Conservation (phyloP, 2,797 vertebrate species). For the Coreius guichenoti region DNA sequence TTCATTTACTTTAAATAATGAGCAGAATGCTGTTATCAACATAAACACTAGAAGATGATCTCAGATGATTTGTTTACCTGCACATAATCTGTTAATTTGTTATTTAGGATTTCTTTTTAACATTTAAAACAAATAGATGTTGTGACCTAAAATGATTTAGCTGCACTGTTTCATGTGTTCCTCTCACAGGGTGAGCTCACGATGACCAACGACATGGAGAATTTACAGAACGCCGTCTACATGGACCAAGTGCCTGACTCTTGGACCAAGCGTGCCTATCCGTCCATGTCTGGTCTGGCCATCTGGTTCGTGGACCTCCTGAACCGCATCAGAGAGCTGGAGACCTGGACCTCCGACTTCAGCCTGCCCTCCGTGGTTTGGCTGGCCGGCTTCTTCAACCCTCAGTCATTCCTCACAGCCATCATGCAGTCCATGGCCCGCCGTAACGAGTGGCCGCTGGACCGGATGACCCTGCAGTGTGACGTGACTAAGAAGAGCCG, state of each 20-base stretch:
- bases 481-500: constrained; percentile 91
- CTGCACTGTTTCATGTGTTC: too few species aligned
- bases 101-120: not conserved
- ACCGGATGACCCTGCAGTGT: constrained; percentile 91
- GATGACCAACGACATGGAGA: constrained; percentile 94
- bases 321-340: constrained; percentile 88
- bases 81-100: not conserved
- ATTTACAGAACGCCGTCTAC: constrained; percentile 86
- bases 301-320: constrained; percentile 91
- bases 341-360: constrained; percentile 85
- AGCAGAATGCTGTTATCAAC: not conserved
- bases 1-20: not conserved
- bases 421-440: constrained; percentile 91
- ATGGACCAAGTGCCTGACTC: constrained; percentile 79
- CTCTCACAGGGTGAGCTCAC: constrained; percentile 89
- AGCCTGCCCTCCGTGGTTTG: constrained; percentile 77
- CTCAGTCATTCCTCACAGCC: constrained; percentile 94
- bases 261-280: constrained; percentile 78
- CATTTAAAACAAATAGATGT: not conserved
- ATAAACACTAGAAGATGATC: not conserved
- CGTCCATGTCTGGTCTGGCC: constrained; percentile 85
- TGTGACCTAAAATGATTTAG: too few species aligned
- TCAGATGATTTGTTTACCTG: not conserved
- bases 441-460: constrained; percentile 71
- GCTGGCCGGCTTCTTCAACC: constrained; percentile 95